Evolutionary conservation across 2,888 invertebrate species (phyloP).

Genomic region (Acleris sparsana): DNA sequence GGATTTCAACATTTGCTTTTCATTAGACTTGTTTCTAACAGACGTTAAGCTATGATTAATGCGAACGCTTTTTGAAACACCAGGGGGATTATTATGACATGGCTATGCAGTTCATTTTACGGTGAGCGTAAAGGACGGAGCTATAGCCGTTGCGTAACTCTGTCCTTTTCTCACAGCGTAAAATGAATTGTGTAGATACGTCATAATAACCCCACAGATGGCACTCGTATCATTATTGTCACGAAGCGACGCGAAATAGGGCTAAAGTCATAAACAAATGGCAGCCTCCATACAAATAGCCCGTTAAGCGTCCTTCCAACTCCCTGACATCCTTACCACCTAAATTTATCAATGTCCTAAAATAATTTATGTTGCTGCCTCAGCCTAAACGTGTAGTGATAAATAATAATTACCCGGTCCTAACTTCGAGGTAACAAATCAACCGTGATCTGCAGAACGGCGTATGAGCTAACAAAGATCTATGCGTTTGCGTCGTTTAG

Average conservation of each 20-base stretch:
- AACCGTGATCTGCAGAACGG: not conserved
- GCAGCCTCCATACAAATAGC: conserved; percentile 23
- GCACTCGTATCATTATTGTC: not conserved
- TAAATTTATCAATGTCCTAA: conserved; percentile 34
- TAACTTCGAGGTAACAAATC: conserved; percentile 34
- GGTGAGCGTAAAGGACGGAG: too few relatives aligned
- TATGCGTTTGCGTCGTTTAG: conserved; percentile 11
- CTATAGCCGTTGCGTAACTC: too few relatives aligned
- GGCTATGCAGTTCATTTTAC: too few relatives aligned
- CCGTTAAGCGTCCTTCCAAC: conserved; percentile 5
- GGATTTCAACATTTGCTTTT: too few relatives aligned
- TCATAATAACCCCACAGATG: too few relatives aligned
- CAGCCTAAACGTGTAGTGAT: conserved; percentile 30
- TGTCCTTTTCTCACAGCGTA: too few relatives aligned
- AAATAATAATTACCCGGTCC: conserved; percentile 35
- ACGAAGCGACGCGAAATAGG: not conserved
- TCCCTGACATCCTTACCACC: conserved; percentile 8
- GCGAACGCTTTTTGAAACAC: not conserved
- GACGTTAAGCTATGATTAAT: not conserved
- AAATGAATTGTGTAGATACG: too few relatives aligned
- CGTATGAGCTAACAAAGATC: not conserved
- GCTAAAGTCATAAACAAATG: conserved; percentile 24
- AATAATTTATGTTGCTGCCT: conserved; percentile 28
- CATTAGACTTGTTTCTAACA: too few relatives aligned
- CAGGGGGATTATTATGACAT: too few relatives aligned